Percentiles rank a stretch among this genome's conserved stretches.
These are phyloP conservation scores for Callocephalon fimbriatum DNA, from an alignment of 2,113 vertebrate genomes.

Conservation along the genomic window DNA sequence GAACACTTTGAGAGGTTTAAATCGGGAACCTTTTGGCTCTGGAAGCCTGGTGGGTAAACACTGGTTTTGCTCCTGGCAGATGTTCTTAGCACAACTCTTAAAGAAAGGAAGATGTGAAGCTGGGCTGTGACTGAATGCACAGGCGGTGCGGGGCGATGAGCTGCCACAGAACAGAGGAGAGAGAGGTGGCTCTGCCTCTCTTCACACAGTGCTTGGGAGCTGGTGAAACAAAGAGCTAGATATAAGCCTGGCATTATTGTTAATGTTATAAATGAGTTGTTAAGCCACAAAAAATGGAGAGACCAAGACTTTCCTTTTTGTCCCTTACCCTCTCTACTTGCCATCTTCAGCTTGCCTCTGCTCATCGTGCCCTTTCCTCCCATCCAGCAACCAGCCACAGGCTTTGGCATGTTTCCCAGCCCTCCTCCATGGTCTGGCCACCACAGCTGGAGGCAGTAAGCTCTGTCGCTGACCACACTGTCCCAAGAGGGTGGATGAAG, in stretches of 20 bases:
- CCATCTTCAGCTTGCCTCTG: neutral
- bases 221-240: neutral
- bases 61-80: neutral
- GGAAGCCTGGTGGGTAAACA: neutral
- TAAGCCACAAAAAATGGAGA: neutral
- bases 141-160: fast-evolving
- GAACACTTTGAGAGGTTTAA: neutral
- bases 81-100: neutral
- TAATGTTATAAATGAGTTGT: neutral
- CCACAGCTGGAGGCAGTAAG: neutral
- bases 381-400: neutral
- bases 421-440: neutral
- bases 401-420: neutral
- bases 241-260: neutral
- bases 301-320: fast-evolving
- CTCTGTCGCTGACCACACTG: neutral
- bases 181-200: neutral
- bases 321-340: neutral
- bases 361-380: neutral
- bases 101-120: neutral
- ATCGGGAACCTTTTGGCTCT: neutral
- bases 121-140: fast-evolving
- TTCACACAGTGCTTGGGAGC: neutral
- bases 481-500: neutral
- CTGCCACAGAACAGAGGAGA: neutral